Conservation (phyloP, 2,113 vertebrate genomes). For the Hippocampus abdominalis region DNA sequence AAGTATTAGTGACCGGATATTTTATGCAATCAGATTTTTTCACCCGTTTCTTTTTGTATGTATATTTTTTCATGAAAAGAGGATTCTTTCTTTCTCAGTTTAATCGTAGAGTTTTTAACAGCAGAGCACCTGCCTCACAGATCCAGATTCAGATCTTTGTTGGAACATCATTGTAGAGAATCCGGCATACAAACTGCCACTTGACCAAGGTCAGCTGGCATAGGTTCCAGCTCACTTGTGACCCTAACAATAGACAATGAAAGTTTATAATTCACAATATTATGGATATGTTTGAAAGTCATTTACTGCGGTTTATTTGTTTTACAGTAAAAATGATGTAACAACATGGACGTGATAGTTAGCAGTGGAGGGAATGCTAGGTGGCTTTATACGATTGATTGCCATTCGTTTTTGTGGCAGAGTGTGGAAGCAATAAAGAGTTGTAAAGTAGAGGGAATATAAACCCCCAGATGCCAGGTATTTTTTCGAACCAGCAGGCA, state of each 20-base stretch:
- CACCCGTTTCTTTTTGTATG: background rate
- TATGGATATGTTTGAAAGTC: too few relatives aligned
- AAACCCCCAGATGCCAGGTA: constrained; percentile 64
- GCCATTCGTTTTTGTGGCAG: constrained; percentile 58
- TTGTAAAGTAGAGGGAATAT: constrained; percentile 61
- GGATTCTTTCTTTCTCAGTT: background rate
- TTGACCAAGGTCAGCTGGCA: too few relatives aligned
- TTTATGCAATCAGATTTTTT: too few relatives aligned
- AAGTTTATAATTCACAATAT: too few relatives aligned
- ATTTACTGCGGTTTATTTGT: background rate
- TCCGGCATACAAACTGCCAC: too few relatives aligned
- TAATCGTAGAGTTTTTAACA: too few relatives aligned
- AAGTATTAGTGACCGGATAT: background rate
- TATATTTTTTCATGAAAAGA: too few relatives aligned
- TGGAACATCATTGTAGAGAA: too few relatives aligned
- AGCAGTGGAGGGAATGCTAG: constrained; percentile 31
- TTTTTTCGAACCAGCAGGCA: constrained; percentile 59
- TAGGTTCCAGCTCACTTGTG: too few relatives aligned
- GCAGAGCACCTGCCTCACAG: too few relatives aligned
- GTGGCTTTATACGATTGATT: constrained; percentile 62
- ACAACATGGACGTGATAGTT: constrained; percentile 18
- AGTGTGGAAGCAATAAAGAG: constrained; percentile 61
- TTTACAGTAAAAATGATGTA: background rate
- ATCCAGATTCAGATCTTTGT: too few relatives aligned
- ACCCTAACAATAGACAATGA: too few relatives aligned